A percentile compares a stretch with the other conserved stretches of the same genome.
Evolutionary conservation across 1,140 invertebrate species (phyloP).

Genomic region (Tetraneura akinire): DNA sequence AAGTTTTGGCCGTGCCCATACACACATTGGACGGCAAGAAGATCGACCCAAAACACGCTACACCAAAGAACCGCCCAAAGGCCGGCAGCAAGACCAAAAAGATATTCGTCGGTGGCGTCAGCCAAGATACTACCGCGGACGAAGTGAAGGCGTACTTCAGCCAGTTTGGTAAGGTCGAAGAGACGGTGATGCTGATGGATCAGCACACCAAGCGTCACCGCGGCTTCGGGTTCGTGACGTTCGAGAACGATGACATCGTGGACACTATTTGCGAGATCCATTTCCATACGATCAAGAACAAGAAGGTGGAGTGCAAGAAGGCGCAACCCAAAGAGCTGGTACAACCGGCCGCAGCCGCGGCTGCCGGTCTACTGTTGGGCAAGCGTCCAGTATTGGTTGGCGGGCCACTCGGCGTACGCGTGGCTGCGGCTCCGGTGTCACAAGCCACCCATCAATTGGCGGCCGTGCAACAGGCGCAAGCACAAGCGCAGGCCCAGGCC

Average conservation of each 20-base stretch:
- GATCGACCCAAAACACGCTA: conserved; percentile 91
- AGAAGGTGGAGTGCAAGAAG: conserved; percentile 91
- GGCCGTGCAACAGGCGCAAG: conserved; percentile 64
- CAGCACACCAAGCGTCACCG: conserved; percentile 89
- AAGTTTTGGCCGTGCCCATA: conserved; percentile 84
- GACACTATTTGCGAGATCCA: conserved; percentile 90
- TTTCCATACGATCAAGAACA: conserved; percentile 91
- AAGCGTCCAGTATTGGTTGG: conserved; percentile 69
- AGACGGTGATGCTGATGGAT: conserved; percentile 93
- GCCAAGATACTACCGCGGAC: conserved; percentile 86
- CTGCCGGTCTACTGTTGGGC: conserved; percentile 67
- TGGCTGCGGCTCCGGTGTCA: conserved; percentile 64
- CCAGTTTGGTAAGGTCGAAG: conserved; percentile 88
- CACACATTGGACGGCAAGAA: conserved; percentile 93
- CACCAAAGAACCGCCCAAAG: conserved; percentile 85
- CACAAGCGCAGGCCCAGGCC: conserved; percentile 63
- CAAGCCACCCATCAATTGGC: conserved; percentile 59
- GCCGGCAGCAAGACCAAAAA: conserved; percentile 86
- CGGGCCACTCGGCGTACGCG: conserved; percentile 67
- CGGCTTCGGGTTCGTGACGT: conserved; percentile 89
- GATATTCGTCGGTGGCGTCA: conserved; percentile 89
- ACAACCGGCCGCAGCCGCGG: conserved; percentile 60
- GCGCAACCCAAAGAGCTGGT: conserved; percentile 90
- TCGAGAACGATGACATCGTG: conserved; percentile 87
- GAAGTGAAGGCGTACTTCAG: conserved; percentile 90